phyloP scores from a whole-genome alignment of 2,113 vertebrate genomes.

The Cairina moschata region DNA sequence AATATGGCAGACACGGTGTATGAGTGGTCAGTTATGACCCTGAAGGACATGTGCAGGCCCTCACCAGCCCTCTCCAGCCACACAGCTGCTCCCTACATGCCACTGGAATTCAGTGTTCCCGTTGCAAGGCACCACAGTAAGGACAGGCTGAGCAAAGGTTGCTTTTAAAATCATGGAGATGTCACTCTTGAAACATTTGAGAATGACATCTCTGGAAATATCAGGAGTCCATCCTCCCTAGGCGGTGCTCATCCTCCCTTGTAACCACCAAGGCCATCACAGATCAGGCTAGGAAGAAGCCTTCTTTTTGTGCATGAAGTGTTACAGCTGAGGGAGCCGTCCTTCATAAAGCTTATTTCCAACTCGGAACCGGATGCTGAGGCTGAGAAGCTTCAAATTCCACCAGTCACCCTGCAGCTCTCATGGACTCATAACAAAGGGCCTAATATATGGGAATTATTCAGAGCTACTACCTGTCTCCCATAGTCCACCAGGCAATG shows the following conservation, averaged over 20 bases:
- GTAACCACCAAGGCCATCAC: not conserved
- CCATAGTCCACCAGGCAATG: not conserved
- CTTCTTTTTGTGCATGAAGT: not conserved
- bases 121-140: not conserved
- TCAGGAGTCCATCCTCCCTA: not conserved
- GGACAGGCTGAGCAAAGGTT: not conserved
- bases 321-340: not conserved
- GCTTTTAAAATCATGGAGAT: fast-evolving
- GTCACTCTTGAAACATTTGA: not conserved
- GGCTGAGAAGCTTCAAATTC: not conserved
- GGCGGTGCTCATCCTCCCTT: not conserved
- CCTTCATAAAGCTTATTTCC: not conserved
- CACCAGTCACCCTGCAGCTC: not conserved
- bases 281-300: not conserved
- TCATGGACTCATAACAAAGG: not conserved
- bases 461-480: not conserved
- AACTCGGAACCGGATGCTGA: not conserved
- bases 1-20: not conserved
- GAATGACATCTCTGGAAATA: not conserved
- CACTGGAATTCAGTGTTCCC: not conserved
- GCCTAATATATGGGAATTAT: not conserved
- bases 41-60: not conserved
- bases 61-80: not conserved
- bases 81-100: not conserved
- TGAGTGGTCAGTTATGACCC: fast-evolving